Evolutionary conservation across 2,797 vertebrate species (phyloP).

Genomic region (Crotalus adamanteus): DNA sequence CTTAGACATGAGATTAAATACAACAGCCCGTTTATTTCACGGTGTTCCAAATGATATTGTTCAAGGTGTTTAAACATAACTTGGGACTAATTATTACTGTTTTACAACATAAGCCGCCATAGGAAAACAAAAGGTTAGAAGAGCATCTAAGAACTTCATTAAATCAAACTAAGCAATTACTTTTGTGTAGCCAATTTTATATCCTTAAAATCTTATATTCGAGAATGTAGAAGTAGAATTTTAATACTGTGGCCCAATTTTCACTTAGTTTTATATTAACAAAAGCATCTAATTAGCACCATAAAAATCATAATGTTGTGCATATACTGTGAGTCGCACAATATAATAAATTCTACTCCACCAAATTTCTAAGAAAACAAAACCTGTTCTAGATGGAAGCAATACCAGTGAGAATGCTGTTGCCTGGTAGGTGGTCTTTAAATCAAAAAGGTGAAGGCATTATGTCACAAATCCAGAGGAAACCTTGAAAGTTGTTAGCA

Average conservation of each 20-base stretch:
- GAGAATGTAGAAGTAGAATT: neutral
- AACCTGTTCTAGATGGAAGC: slow-evolving; percentile 31
- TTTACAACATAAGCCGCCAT: neutral
- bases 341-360: accelerated
- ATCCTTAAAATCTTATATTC: neutral
- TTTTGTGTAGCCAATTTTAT: neutral
- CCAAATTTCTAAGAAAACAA: accelerated
- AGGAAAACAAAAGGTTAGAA: neutral
- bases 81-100: neutral
- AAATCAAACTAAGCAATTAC: neutral
- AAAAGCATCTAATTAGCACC: accelerated
- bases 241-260: slow-evolving; percentile 22
- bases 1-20: neutral
- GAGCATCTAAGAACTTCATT: neutral
- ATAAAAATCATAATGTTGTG: neutral
- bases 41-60: neutral
- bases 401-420: slow-evolving; percentile 38
- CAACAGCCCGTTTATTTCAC: neutral
- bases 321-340: neutral
- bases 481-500: slow-evolving; percentile 8
- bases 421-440: neutral
- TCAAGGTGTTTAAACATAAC: neutral
- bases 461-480: neutral
- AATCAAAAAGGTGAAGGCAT: neutral
- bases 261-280: neutral